These are phyloP conservation scores for Scaptomyza flava DNA, from an alignment of 2,888 invertebrate genomes.

Conservation along the genomic window DNA sequence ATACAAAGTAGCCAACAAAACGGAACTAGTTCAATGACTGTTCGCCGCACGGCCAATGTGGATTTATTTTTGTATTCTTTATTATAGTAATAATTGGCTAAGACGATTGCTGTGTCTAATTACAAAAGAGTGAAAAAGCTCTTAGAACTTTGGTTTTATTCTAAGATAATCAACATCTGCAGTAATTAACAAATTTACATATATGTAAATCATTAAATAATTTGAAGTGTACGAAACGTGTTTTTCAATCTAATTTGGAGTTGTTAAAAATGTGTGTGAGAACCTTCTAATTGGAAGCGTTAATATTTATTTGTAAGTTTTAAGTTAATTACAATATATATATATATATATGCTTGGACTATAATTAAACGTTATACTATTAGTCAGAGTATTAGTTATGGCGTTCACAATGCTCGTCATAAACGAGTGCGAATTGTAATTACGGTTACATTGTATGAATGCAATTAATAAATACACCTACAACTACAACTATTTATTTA, in stretches of 20 bases:
- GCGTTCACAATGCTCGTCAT: constrained; percentile 27
- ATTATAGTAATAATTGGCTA: constrained; percentile 25
- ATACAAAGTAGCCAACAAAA: constrained; percentile 44
- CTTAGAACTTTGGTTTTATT: too few relatives aligned
- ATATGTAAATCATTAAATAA: background rate
- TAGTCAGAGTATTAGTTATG: background rate
- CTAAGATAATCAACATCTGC: background rate
- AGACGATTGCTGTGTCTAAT: background rate
- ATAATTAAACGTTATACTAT: constrained; percentile 1
- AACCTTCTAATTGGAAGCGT: background rate
- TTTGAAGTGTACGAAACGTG: background rate
- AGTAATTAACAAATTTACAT: background rate
- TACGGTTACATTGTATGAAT: constrained; percentile 19
- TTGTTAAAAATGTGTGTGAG: background rate
- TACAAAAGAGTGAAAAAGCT: background rate
- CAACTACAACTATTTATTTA: background rate
- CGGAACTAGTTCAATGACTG: constrained; percentile 72
- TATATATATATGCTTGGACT: constrained; percentile 13
- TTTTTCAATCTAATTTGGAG: background rate
- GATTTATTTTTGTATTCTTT: background rate
- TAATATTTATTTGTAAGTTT: constrained; percentile 3
- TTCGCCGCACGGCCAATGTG: constrained; percentile 30
- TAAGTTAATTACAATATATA: background rate
- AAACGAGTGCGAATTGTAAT: constrained; percentile 40
- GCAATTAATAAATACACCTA: background rate